Base-by-base conservation (phyloP, 2,797 vertebrate species). In the Lacerta viridis region DNA sequence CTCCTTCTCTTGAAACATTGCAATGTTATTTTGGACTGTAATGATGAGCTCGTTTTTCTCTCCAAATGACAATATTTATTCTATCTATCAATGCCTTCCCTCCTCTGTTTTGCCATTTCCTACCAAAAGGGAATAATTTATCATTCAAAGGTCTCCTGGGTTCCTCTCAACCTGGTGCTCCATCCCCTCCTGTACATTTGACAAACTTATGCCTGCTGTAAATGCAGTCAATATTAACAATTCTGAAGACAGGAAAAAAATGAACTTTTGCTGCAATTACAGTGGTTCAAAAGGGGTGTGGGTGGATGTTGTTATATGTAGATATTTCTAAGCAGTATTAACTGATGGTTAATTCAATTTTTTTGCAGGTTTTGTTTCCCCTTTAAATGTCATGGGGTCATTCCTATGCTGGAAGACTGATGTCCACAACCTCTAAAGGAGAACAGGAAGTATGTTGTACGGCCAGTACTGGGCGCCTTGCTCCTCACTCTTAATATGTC, bases 11-110 rank as follows among this genome's bases (percentile, higher is more conserved):
- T 83, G 64, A 88, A 88, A 77, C 86, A 72, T 36, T 66, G 78
- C 64, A 82, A 82, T 88, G 39, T 59, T 90, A 88, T 90, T 85
- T 85, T 74, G 55, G 68, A 78, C 64, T 85, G 39, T 88, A 88
- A 90, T 80, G 79, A 85, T 85, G 72, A 85, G 17, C 78, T 90
- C 83, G 39, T 90, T 90, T 90, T 88, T 85, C 71, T 85, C 43
- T 82, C 1, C 27, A 87, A 39, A 80, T 92, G 87, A 78, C 83
- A 86, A 46, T 86, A 79, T 91, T 91, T 79, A 81, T 87, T 78
- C 84, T 76, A 69, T 85, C 69, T 84, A 88, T 84, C 33, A 85
- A 81, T 8, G 18, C 29, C 50, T 69, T 27, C 41, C 43, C 27
- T 17, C 1, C 69, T 69, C 86, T 33, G 20, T 83, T 86, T 80